Conservation (phyloP, 2,797 vertebrate species). For the Onychomys torridus region DNA sequence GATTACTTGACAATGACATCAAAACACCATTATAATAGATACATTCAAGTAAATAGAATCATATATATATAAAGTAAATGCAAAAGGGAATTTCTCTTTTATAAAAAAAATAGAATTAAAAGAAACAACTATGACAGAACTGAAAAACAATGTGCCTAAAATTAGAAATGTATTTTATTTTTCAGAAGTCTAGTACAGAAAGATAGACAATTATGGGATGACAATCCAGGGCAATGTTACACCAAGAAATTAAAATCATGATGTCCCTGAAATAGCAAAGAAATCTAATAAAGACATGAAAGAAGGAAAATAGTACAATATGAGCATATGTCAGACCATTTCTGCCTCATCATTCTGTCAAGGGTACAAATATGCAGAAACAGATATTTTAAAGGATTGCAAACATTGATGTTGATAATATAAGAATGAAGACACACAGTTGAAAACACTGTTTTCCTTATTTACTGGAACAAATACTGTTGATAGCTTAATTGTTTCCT, state of each 20-base stretch:
- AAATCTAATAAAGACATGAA: neutral
- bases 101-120: neutral
- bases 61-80: neutral
- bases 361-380: neutral
- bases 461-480: constrained; percentile 29
- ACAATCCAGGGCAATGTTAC: neutral
- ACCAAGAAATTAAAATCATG: neutral
- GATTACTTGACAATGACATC: neutral
- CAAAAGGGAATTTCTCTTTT: no score
- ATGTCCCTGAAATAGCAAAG: neutral
- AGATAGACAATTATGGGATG: neutral
- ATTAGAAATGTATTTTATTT: neutral
- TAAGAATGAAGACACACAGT: neutral
- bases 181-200: neutral
- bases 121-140: neutral
- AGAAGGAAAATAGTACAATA: neutral
- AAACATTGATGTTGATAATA: neutral
- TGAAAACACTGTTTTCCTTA: neutral
- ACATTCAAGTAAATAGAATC: neutral
- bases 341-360: neutral
- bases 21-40: neutral
- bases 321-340: neutral
- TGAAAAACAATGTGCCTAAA: neutral
- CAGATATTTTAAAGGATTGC: neutral
- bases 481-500: neutral